Evolutionary conservation across 2,113 vertebrate genomes (phyloP).

Genomic region (Brevimyrus niger): DNA sequence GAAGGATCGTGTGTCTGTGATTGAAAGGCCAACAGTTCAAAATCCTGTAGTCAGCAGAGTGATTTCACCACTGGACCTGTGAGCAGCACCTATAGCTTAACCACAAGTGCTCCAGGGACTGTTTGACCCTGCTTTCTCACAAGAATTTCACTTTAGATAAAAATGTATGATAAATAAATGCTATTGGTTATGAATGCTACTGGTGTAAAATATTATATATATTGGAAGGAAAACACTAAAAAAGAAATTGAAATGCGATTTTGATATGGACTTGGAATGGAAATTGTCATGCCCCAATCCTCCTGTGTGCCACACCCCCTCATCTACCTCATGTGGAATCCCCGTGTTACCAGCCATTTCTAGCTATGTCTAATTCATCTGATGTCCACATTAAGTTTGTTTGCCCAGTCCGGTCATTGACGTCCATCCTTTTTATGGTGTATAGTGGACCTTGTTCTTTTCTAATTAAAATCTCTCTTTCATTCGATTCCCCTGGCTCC

Average conservation of each 20-base stretch:
- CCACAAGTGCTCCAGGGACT: background rate
- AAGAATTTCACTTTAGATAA: background rate
- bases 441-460: too few relatives aligned
- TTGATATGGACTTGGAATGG: background rate
- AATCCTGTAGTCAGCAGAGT: background rate
- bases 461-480: too few relatives aligned
- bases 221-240: background rate
- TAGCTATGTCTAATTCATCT: too few relatives aligned
- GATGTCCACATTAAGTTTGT: too few relatives aligned
- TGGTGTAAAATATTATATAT: background rate
- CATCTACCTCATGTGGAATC: too few relatives aligned
- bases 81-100: background rate
- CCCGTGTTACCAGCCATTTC: too few relatives aligned
- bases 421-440: too few relatives aligned
- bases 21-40: background rate
- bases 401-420: too few relatives aligned
- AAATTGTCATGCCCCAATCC: too few relatives aligned
- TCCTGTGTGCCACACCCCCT: too few relatives aligned
- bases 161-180: background rate
- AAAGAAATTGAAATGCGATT: background rate
- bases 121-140: background rate
- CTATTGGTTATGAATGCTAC: background rate
- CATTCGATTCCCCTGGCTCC: too few relatives aligned
- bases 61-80: background rate
- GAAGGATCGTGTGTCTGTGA: background rate